Evolutionary conservation across 2,888 invertebrate species (phyloP).

Genomic region (Hirtodrosophila alboralis): DNA sequence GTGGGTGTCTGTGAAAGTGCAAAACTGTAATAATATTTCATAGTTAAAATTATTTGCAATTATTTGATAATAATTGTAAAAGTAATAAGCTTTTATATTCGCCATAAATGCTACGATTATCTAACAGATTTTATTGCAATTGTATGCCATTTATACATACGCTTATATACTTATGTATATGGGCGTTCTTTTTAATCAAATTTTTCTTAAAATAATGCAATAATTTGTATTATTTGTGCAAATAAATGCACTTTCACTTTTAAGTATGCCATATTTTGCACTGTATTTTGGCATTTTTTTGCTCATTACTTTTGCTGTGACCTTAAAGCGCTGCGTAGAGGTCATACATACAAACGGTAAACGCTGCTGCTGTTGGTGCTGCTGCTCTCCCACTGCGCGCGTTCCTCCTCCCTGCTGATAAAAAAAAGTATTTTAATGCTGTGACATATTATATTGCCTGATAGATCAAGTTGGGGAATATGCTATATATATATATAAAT

Average conservation of each 20-base stretch:
- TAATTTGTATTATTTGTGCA: not conserved
- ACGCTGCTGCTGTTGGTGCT: constrained; percentile 9
- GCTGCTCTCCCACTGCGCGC: constrained; percentile 25
- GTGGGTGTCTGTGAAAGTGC: constrained; percentile 14
- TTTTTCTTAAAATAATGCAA: constrained; percentile 4
- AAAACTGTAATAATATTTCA: constrained; percentile 16
- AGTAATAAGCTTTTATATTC: not conserved
- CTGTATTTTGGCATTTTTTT: constrained; percentile 30
- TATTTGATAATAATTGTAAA: constrained; percentile 1
- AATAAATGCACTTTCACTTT: constrained; percentile 10
- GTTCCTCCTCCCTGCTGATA: not conserved
- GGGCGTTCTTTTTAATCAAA: constrained; percentile 11
- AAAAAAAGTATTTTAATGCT: constrained; percentile 10
- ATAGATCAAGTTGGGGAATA: not conserved
- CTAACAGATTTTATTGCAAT: constrained; percentile 48
- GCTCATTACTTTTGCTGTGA: constrained; percentile 58
- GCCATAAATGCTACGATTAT: constrained; percentile 42
- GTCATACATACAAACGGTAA: constrained; percentile 61
- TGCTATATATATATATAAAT: no score
- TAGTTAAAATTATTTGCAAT: constrained; percentile 27
- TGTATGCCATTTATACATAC: constrained; percentile 1
- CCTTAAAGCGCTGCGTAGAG: constrained; percentile 76
- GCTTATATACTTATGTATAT: constrained; percentile 3
- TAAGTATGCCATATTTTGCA: constrained; percentile 14
- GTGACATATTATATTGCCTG: constrained; percentile 1